phyloP scores from a whole-genome alignment of 2,113 vertebrate species.

The human region GRCh38 chr17:6400001-6400500 shows the following conservation, averaged over 20 bases:
- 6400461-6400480: too few relatives aligned
- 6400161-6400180: background rate
- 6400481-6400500: too few relatives aligned
- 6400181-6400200: background rate
- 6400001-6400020: background rate
- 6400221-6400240: background rate
- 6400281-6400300: background rate
- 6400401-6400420: background rate
- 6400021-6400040: background rate
- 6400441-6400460: too few relatives aligned
- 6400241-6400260: background rate
- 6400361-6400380: too few relatives aligned
- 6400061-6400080: background rate
- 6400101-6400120: background rate
- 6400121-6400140: background rate
- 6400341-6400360: background rate
- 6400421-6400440: background rate
- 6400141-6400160: too few relatives aligned
- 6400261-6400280: background rate
- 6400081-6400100: background rate
- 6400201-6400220: background rate
- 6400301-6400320: background rate
- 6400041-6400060: background rate
- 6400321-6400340: background rate
- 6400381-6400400: fast-evolving